These are phyloP conservation scores for Silurus meridionalis DNA, from an alignment of 2,113 vertebrate genomes.

Conservation along the genomic window DNA sequence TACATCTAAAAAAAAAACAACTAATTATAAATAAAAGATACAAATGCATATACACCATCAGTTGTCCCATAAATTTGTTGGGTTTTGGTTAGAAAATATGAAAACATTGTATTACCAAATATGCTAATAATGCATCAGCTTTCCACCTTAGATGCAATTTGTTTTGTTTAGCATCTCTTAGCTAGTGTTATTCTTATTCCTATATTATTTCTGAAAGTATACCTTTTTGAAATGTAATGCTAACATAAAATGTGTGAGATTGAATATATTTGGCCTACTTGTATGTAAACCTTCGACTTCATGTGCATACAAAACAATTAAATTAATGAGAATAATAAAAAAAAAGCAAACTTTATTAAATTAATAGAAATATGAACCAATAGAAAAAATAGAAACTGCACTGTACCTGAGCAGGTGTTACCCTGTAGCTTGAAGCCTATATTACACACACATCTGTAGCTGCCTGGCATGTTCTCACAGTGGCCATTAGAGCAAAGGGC, in stretches of 20 bases:
- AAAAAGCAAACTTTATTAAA: neutral
- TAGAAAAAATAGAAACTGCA: neutral
- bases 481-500: conserved; percentile 72
- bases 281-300: neutral
- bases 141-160: neutral
- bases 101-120: neutral
- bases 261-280: neutral
- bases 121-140: too few relatives aligned
- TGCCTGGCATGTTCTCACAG: conserved; percentile 81
- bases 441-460: conserved; percentile 75
- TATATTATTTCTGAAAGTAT: neutral
- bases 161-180: neutral
- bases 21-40: neutral
- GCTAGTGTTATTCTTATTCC: neutral
- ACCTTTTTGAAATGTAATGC: neutral
- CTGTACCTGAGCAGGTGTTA: conserved; percentile 52
- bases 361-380: neutral
- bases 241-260: neutral
- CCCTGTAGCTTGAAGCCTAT: conserved; percentile 47
- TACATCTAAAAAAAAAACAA: conserved; percentile 47
- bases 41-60: neutral
- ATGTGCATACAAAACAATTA: neutral
- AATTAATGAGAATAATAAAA: neutral
- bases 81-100: neutral
- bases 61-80: neutral